Base-by-base conservation (phyloP, 2,888 invertebrate genomes). In the Caenorhabditis auriculariae region DNA sequence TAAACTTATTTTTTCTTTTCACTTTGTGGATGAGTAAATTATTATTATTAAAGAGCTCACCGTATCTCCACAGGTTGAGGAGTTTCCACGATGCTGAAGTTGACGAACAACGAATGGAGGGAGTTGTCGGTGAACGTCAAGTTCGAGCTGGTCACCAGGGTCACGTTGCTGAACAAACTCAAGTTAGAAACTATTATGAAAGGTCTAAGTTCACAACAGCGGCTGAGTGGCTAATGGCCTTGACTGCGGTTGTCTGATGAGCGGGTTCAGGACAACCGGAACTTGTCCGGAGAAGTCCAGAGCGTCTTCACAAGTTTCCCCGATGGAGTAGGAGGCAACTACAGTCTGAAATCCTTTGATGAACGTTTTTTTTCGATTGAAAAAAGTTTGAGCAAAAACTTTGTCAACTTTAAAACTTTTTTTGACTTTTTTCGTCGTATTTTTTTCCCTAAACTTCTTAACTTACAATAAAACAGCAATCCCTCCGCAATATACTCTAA, bases 61-160 rank as follows among this genome's bases (percentile, higher is more conserved):
- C 35, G 35, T 32, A 32, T 32, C 35, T 32, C 35, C 7, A 32
- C 7, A 32, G 35, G 35, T 9, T 32, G 35, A n/a, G 35, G n/a
- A 32, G 9, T 32, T 32, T 9, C 9, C 35, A n/a, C n/a, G 26
- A 42, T 44, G 4, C 48, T 52, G 4, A 74, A 42, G 52, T 72
- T 68, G 27, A 74, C 60, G 39, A 74, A 72, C 43, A 75, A 35
- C 6, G 74, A 61, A 51, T 72, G 69, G 52, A 75, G 56, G 7
- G 75, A 74, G 32, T 69, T 65, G 5, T 62, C 65, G 12, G 66
- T 57, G 39, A 74, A 68, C n/a, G 75, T 51, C 26, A 69, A 66
- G 43, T 72, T 72, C 24, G 75, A 60, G 15, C 62, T 57, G 9
- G 73, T 64, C 4, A 67, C 59, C 3, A 75, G 54, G 3, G 74